Percentiles rank a stretch among this genome's conserved stretches.
phyloP scores from a whole-genome alignment of 2,888 invertebrate genomes.

The Volucella bombylans region DNA sequence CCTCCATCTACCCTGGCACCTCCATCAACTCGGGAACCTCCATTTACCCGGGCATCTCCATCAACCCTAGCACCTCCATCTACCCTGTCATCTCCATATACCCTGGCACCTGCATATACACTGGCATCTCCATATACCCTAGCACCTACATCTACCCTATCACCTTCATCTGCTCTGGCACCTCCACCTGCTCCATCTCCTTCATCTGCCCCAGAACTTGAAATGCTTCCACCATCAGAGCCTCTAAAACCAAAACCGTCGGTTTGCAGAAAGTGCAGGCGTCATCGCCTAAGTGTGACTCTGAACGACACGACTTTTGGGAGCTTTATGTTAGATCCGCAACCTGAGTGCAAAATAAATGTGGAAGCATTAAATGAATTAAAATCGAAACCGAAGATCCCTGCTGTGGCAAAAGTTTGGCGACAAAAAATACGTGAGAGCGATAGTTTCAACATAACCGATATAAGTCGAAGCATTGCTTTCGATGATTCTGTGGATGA shows the following conservation, averaged over 20 bases:
- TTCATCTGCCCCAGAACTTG: not conserved
- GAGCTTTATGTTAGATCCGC: conserved; percentile 53
- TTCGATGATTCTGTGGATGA: conserved; percentile 30
- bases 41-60: not conserved
- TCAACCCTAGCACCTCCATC: not conserved
- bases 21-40: not conserved
- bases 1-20: not conserved
- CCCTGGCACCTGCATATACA: too few relatives aligned
- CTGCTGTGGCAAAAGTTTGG: conserved; percentile 43
- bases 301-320: conserved; percentile 62
- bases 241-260: conserved; percentile 28
- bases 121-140: not conserved
- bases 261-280: conserved; percentile 60
- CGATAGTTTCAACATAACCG: conserved; percentile 53
- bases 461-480: conserved; percentile 21
- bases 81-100: not conserved
- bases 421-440: conserved; percentile 54
- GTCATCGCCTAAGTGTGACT: conserved; percentile 35
- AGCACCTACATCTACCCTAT: not conserved
- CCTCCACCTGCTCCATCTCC: not conserved
- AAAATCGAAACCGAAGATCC: conserved; percentile 38
- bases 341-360: conserved; percentile 43
- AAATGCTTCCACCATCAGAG: not conserved
- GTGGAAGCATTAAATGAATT: conserved; percentile 27
- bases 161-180: not conserved